phyloP scores from a whole-genome alignment of 1,140 invertebrate genomes.

The Bombus superbus region DNA sequence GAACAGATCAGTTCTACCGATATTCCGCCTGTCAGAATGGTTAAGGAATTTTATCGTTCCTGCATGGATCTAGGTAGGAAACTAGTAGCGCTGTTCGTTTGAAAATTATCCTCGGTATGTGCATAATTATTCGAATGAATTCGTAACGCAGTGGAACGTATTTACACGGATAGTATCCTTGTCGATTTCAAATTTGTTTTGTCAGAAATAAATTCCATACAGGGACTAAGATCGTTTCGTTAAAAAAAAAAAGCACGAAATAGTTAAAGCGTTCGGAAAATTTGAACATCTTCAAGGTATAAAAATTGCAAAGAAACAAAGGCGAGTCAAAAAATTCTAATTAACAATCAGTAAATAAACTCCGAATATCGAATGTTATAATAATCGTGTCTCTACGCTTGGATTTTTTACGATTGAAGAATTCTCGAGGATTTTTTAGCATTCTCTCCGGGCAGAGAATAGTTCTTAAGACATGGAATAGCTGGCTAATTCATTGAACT shows the following conservation, averaged over 20 bases:
- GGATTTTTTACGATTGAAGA: neutral
- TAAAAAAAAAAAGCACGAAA: too few species aligned
- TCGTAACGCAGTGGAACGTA: neutral
- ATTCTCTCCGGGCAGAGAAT: neutral
- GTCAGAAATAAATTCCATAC: neutral
- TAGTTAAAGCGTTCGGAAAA: too few species aligned
- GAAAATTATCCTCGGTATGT: neutral
- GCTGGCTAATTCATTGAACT: neutral
- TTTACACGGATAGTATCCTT: neutral
- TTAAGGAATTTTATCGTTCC: conserved; percentile 61
- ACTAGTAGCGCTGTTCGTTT: neutral
- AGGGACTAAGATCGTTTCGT: too few species aligned
- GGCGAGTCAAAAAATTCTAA: neutral
- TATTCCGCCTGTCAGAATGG: conserved; percentile 57
- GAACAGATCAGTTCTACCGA: conserved; percentile 39
- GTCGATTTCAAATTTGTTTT: neutral
- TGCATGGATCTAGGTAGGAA: conserved; percentile 64
- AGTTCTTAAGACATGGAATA: neutral
- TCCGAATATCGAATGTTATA: neutral
- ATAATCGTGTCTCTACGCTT: neutral
- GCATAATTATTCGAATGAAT: neutral
- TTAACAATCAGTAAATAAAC: neutral
- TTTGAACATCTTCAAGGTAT: neutral
- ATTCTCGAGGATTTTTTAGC: neutral
- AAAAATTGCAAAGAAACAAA: neutral